These are phyloP conservation scores for Gymnarchus niloticus DNA, from an alignment of 2,113 vertebrate genomes.

Conservation along the genomic window DNA sequence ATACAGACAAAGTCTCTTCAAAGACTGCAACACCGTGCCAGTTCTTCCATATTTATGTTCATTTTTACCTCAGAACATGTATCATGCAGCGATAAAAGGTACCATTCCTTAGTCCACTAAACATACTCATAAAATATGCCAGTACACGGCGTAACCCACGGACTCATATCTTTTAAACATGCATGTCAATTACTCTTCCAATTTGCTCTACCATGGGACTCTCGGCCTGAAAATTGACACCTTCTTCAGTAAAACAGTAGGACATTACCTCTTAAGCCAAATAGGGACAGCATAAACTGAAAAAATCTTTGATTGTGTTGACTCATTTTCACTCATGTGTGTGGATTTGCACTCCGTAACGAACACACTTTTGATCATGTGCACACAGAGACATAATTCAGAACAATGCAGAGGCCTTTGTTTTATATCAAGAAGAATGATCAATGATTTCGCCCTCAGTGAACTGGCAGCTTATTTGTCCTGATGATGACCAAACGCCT, in stretches of 20 bases:
- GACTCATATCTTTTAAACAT: too few species aligned
- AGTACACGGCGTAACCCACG: neutral
- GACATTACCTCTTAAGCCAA: neutral
- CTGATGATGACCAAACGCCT: neutral
- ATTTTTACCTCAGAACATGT: neutral
- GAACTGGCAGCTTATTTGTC: neutral
- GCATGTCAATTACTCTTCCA: neutral
- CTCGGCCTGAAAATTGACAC: neutral
- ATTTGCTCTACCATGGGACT: neutral
- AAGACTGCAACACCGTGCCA: neutral
- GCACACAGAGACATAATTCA: neutral
- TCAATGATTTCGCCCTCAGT: neutral
- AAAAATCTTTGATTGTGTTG: neutral
- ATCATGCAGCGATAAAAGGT: neutral
- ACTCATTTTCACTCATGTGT: neutral
- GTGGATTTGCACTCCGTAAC: neutral
- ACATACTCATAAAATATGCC: neutral
- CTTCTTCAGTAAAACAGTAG: too few species aligned
- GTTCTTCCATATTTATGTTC: neutral
- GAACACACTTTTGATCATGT: neutral
- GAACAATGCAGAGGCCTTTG: neutral
- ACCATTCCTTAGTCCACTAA: neutral
- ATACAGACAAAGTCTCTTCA: neutral
- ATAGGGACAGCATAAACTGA: neutral
- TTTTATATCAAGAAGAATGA: neutral